These are phyloP conservation scores for Rhipidura dahli DNA, from an alignment of 2,113 vertebrate species.

Conservation along the genomic window DNA sequence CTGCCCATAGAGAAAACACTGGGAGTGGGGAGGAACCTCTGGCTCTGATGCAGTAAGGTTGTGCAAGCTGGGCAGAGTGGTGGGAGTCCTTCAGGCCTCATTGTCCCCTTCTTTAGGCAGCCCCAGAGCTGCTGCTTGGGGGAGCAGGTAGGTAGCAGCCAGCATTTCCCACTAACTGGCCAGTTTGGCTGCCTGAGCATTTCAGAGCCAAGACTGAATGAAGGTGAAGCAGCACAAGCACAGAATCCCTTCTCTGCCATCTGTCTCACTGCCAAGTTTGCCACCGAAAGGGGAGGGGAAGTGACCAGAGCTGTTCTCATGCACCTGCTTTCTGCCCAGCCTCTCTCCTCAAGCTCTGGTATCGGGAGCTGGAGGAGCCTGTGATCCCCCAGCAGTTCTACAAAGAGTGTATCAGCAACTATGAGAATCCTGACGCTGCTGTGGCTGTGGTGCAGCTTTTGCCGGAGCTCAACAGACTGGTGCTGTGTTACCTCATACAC, in stretches of 20 bases:
- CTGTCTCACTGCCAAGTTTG: neutral
- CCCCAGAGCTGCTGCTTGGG: neutral
- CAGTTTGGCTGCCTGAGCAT: neutral
- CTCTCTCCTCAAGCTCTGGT: slow-evolving; percentile 90
- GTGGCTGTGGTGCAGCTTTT: slow-evolving; percentile 85
- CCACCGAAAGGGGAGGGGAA: neutral
- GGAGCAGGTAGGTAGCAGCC: neutral
- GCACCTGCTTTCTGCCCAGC: slow-evolving; percentile 62
- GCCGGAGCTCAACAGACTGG: slow-evolving; percentile 86
- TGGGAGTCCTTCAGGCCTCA: neutral
- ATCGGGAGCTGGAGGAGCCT: slow-evolving; percentile 88
- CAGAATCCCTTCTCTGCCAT: neutral
- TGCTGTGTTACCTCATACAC: slow-evolving; percentile 90
- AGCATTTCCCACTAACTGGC: neutral
- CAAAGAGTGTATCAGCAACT: slow-evolving; percentile 85
- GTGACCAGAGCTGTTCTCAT: neutral
- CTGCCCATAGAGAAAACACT: neutral
- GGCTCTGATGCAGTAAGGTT: neutral
- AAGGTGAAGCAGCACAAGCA: neutral
- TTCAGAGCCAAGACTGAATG: neutral
- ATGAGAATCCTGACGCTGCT: slow-evolving; percentile 83
- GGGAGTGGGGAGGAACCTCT: neutral
- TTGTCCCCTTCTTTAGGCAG: neutral
- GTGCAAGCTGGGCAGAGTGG: neutral
- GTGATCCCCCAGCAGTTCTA: slow-evolving; percentile 89